Percentiles rank a stretch among this genome's conserved stretches.
Evolutionary conservation across 2,113 vertebrate species (phyloP).

Genomic region (Psittacula cyanocephala): DNA sequence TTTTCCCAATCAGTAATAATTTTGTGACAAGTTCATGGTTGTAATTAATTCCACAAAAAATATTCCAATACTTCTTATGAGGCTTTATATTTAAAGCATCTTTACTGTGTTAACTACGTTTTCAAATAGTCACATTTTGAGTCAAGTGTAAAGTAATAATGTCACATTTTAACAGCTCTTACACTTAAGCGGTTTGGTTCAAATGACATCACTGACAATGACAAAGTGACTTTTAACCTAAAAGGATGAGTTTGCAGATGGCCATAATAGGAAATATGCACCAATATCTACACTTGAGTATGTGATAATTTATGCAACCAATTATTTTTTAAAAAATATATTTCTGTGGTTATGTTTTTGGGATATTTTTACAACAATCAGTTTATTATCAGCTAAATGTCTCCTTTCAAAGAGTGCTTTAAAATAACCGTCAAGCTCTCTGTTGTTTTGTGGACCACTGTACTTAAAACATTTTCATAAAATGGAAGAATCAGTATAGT

Average conservation of each 20-base stretch:
- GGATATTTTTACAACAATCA: background rate
- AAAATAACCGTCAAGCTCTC: background rate
- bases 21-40: background rate
- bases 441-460: background rate
- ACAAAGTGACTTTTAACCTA: background rate
- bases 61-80: background rate
- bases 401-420: background rate
- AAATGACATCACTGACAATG: background rate
- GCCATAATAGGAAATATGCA: background rate
- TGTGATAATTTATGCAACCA: background rate
- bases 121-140: background rate
- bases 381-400: background rate
- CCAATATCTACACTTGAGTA: accelerated
- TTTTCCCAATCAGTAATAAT: background rate
- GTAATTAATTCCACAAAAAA: background rate
- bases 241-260: background rate
- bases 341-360: background rate
- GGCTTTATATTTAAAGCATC: background rate
- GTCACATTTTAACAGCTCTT: background rate
- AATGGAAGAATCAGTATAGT: background rate
- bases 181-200: background rate
- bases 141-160: background rate
- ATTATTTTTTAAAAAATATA: background rate
- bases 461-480: background rate
- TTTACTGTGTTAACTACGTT: background rate